Evolutionary conservation across 2,113 vertebrate genomes (phyloP).

Genomic region (Mohoua ochrocephala): DNA sequence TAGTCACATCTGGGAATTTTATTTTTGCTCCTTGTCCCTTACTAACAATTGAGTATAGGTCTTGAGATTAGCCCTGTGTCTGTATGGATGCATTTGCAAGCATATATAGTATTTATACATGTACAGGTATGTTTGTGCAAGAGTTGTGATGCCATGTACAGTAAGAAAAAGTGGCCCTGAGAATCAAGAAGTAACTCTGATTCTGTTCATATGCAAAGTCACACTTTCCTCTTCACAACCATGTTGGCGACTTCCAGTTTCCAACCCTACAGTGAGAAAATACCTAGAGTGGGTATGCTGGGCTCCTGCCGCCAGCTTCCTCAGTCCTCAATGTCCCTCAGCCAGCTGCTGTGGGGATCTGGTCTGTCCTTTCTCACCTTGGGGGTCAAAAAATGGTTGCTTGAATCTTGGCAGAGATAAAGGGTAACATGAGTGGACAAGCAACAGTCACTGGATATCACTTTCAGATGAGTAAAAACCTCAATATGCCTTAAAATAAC

Average conservation of each 20-base stretch:
- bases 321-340: background rate
- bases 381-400: background rate
- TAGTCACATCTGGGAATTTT: background rate
- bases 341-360: background rate
- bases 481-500: background rate
- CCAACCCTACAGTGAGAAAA: background rate
- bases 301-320: background rate
- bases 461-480: background rate
- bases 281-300: background rate
- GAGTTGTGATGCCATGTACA: background rate
- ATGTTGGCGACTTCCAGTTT: background rate
- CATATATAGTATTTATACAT: background rate
- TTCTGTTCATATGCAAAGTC: background rate
- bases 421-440: background rate
- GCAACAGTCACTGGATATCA: background rate
- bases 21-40: background rate
- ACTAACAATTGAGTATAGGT: background rate
- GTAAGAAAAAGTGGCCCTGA: background rate
- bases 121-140: accelerated
- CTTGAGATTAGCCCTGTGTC: background rate
- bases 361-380: background rate
- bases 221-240: background rate
- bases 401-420: background rate
- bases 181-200: background rate
- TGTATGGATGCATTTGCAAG: background rate